Evolutionary conservation across 2,113 vertebrate genomes (phyloP).

Genomic region (Amazona guildingii): DNA sequence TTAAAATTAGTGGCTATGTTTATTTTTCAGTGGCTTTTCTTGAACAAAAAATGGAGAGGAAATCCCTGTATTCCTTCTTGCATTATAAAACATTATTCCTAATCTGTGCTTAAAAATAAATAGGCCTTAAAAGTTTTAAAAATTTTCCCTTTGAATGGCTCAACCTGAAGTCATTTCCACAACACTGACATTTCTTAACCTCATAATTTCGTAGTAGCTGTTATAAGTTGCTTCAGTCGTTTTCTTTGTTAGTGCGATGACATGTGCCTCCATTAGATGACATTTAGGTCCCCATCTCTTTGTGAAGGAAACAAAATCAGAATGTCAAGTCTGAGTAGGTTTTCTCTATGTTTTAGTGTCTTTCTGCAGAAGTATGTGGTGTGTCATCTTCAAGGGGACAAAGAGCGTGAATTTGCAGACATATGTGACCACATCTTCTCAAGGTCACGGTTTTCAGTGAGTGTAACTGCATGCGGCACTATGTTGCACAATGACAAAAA

Average conservation of each 20-base stretch:
- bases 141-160: constrained; percentile 6
- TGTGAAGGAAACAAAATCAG: background rate
- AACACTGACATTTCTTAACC: background rate
- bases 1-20: background rate
- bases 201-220: background rate
- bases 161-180: background rate
- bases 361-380: background rate
- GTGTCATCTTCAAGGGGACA: background rate
- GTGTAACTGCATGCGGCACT: no score
- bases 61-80: background rate
- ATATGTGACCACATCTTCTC: background rate
- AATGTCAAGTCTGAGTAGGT: background rate
- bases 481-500: background rate
- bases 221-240: background rate
- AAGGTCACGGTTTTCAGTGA: background rate
- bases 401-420: fast-evolving
- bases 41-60: background rate
- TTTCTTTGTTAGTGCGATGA: background rate
- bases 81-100: background rate
- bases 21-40: background rate
- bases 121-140: background rate
- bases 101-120: background rate
- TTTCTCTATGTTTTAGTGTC: background rate
- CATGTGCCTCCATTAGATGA: background rate
- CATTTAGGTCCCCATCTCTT: background rate